Percentiles rank a stretch among this genome's conserved stretches.
Conservation (phyloP, 2,113 vertebrate species). For the Oreochromis aureus region DNA sequence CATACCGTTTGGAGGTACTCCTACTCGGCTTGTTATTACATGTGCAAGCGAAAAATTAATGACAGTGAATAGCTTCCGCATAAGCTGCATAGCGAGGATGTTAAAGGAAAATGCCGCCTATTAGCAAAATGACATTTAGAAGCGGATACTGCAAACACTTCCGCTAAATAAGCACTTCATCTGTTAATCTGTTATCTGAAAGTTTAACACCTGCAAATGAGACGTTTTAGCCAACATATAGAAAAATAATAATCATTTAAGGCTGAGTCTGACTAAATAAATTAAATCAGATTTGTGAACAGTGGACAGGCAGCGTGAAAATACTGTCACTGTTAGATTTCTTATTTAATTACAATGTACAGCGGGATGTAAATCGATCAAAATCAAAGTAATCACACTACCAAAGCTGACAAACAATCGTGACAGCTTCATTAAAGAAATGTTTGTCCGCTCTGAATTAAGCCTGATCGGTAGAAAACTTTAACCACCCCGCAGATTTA, state of each 20-base stretch:
- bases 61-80: conserved; percentile 55
- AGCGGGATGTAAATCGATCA: neutral
- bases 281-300: neutral
- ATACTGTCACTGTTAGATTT: neutral
- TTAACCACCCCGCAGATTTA: neutral
- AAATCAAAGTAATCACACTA: neutral
- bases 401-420: neutral
- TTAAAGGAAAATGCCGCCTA: neutral
- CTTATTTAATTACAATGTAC: neutral
- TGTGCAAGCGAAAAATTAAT: conserved; percentile 18
- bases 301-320: neutral
- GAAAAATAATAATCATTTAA: neutral
- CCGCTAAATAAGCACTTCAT: neutral
- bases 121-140: neutral
- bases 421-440: neutral
- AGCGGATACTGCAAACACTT: conserved; percentile 2
- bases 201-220: neutral
- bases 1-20: neutral
- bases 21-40: conserved; percentile 38
- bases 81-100: conserved; percentile 25
- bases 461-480: neutral
- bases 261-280: neutral
- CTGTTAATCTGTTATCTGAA: neutral
- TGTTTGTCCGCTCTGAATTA: neutral
- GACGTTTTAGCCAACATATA: neutral